A percentile compares a stretch with the other conserved stretches of the same genome.
These are phyloP conservation scores for Oscheius sp. DNA, from an alignment of 2,888 invertebrate species.

Conservation along the genomic window DNA sequence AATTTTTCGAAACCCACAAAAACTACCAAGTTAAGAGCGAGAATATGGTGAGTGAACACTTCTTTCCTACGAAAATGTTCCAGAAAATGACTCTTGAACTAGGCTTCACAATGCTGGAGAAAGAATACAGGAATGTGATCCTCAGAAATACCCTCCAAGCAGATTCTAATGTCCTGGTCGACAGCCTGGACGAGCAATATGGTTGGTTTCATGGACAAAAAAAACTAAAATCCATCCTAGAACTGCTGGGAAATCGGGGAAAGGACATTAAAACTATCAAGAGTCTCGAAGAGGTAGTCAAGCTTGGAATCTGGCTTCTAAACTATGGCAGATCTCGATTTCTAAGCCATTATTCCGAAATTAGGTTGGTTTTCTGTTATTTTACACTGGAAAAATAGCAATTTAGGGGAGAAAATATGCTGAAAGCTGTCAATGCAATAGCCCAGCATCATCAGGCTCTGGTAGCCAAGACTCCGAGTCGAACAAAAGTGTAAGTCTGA, in stretches of 20 bases:
- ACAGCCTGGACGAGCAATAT: conserved; percentile 44
- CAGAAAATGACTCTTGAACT: conserved; percentile 68
- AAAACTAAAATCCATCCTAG: conserved; percentile 2
- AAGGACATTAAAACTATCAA: conserved; percentile 44
- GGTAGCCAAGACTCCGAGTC: neutral
- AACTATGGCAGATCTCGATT: conserved; percentile 50
- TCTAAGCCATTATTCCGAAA: conserved; percentile 52
- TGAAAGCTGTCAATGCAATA: conserved; percentile 47
- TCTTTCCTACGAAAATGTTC: conserved; percentile 22
- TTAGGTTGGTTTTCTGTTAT: conserved; percentile 42
- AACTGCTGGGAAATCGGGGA: conserved; percentile 38
- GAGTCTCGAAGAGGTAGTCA: conserved; percentile 46
- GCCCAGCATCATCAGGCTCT: conserved; percentile 39
- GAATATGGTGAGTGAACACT: conserved; percentile 50
- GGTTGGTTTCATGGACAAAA: conserved; percentile 1
- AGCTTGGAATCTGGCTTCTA: conserved; percentile 58
- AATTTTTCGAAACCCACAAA: conserved; percentile 58
- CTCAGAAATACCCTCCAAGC: conserved; percentile 46
- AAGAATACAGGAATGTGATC: conserved; percentile 65
- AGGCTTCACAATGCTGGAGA: conserved; percentile 66
- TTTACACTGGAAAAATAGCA: neutral
- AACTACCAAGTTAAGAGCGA: conserved; percentile 58
- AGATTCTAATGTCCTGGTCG: conserved; percentile 45
- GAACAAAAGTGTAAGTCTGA: conserved; percentile 11
- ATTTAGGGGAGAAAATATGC: conserved; percentile 46